Evolutionary conservation across 2,113 vertebrate genomes (phyloP).

Genomic region (Corythornis cristatus): DNA sequence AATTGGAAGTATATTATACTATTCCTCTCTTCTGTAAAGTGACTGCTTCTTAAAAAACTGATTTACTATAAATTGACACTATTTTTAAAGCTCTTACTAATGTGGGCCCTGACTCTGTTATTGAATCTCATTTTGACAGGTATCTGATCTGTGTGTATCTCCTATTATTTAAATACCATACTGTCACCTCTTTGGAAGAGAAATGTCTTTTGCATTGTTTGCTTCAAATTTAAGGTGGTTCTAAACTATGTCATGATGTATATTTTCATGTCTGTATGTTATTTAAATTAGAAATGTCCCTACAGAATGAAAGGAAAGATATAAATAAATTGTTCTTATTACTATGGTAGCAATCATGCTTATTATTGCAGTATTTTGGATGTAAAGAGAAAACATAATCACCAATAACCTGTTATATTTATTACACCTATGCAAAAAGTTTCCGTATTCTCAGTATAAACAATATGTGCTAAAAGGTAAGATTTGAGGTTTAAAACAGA

Average conservation of each 20-base stretch:
- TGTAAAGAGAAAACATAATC: background rate
- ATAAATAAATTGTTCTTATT: background rate
- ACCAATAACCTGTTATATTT: background rate
- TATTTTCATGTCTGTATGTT: background rate
- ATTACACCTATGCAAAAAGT: background rate
- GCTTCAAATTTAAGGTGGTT: background rate
- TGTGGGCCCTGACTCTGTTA: background rate
- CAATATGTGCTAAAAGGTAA: background rate
- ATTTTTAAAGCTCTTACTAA: background rate
- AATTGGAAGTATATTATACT: background rate
- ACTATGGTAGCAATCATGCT: background rate
- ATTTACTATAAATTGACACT: background rate
- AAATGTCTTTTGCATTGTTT: background rate
- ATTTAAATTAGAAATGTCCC: background rate
- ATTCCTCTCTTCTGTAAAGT: background rate
- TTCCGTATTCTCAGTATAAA: background rate
- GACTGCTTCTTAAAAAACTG: background rate
- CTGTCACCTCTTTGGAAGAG: background rate
- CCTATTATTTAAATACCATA: background rate
- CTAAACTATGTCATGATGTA: background rate
- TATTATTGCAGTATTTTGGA: background rate
- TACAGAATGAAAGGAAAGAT: background rate
- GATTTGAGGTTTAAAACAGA: conserved; percentile 22
- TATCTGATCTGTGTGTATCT: background rate
- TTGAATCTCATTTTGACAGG: conserved; percentile 4